These are phyloP conservation scores for Varanus komodoensis DNA, from an alignment of 2,113 vertebrate genomes.

Conservation along the genomic window DNA sequence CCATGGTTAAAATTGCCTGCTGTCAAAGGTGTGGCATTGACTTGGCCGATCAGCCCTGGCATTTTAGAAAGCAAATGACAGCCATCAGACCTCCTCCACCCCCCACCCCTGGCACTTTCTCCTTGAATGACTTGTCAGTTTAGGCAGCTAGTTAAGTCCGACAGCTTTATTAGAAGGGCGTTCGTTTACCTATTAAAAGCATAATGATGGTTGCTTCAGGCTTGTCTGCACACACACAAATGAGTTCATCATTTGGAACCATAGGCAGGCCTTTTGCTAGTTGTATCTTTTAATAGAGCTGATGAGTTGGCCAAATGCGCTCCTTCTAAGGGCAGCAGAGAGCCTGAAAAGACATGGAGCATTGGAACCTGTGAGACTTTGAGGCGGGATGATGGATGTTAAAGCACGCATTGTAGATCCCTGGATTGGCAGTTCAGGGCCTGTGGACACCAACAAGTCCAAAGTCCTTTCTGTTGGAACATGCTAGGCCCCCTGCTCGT, in stretches of 20 bases:
- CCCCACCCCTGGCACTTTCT: conserved; percentile 14
- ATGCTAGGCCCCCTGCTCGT: too few species aligned
- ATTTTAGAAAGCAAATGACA: neutral
- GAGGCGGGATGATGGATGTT: neutral
- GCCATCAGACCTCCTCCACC: neutral
- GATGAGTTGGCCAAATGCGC: neutral
- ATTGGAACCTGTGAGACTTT: neutral
- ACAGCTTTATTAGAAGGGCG: rapidly evolving
- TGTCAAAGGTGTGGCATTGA: rapidly evolving
- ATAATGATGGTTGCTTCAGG: neutral
- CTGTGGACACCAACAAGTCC: too few species aligned
- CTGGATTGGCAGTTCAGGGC: too few species aligned
- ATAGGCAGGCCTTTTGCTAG: neutral
- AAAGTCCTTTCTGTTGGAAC: too few species aligned
- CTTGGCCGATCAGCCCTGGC: rapidly evolving
- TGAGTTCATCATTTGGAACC: neutral
- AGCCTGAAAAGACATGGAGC: neutral
- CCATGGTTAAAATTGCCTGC: neutral
- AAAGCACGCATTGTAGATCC: too few species aligned
- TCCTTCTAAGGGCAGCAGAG: neutral
- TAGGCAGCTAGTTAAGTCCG: neutral
- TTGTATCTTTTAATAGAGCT: neutral
- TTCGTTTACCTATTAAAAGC: neutral
- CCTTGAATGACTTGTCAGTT: neutral
- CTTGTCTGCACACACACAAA: neutral